These are phyloP conservation scores for Chelonus insularis DNA, from an alignment of 1,140 invertebrate species.

Conservation along the genomic window DNA sequence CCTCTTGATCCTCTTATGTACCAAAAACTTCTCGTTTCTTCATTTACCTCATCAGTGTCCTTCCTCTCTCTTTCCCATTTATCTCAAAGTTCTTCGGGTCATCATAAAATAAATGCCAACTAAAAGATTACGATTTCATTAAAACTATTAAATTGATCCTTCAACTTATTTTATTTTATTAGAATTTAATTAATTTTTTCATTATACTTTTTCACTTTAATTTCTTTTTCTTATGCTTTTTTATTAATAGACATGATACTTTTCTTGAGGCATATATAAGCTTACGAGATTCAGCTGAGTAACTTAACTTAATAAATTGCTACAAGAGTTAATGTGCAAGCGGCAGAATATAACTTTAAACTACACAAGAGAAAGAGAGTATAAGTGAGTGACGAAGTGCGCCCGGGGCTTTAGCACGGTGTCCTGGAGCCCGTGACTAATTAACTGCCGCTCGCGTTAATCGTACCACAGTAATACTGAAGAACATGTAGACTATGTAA, in stretches of 20 bases:
- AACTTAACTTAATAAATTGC: slow-evolving; percentile 15
- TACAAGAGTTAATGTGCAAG: slow-evolving; percentile 8
- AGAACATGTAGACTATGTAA: slow-evolving; percentile 31
- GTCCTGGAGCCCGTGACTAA: slow-evolving; percentile 27
- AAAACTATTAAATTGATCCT: not conserved
- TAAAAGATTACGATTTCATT: slow-evolving; percentile 6
- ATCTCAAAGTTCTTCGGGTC: slow-evolving; percentile 5
- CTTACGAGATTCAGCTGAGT: slow-evolving; percentile 3
- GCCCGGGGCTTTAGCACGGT: slow-evolving; percentile 25
- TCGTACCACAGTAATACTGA: slow-evolving; percentile 17
- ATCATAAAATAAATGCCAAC: slow-evolving; percentile 1
- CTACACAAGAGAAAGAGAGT: slow-evolving; percentile 13
- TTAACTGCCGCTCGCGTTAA: slow-evolving; percentile 22
- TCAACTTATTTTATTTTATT: not conserved
- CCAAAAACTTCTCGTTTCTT: too few species aligned
- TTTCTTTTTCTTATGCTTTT: not conserved
- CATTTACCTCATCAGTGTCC: too few species aligned
- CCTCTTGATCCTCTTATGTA: too few species aligned
- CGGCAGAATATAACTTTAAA: slow-evolving; percentile 15
- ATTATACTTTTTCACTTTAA: not conserved
- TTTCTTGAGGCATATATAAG: slow-evolving; percentile 7
- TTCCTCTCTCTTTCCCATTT: too few species aligned
- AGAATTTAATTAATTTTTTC: not conserved
- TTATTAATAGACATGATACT: not conserved
- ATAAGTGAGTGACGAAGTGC: slow-evolving; percentile 25